Base-by-base conservation (phyloP, 2,113 vertebrate species). In the Emberiza fucata region DNA sequence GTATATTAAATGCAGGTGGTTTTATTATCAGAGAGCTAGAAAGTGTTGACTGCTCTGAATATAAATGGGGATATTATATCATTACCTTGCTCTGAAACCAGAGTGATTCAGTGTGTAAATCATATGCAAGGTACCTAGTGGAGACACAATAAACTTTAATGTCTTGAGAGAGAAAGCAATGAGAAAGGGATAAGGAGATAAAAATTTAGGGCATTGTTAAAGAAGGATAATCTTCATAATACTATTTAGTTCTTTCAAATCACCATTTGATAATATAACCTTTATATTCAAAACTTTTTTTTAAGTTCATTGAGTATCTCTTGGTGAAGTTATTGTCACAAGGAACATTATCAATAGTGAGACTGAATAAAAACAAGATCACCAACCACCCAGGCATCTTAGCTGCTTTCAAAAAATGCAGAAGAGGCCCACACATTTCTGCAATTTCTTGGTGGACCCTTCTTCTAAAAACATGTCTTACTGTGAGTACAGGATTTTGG, bases 1-100 rank as follows among this genome's bases (percentile, higher is more conserved):
- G 98, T 98, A 98, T 98, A 98, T 99, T 99, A 98, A 98, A 98
- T 98, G 98, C 97, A 98, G 98, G 98, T 98, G 98, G 96, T 98
- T 98, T 99, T 98, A 98, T 99, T 98, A 98, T 98, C 98, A 86
- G 97, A 97, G 95, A 98, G 97, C 94, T 97, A 91, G 95, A 97
- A 97, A 97, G 94, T 96, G 97, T 97, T 97, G 97, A 97, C 98
- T 98, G 96, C 92, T 97, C 98, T 98, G 99, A 99, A 99, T 99
- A 98, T 98, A 98, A 99, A 99, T 98, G 98, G 97, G 97, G 94
- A 98, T 98, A 98, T 99, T 98, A 98, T 98, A 98, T 98, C 98
- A 98, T 99, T 99, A 98, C 98, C 96, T 98, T 97, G 93, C 97
- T 98, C 98, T 97, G 92, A 98, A 98, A 98, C 97, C 97, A 98